Conservation (phyloP, 2,888 invertebrate species). For the Allacma fusca region DNA sequence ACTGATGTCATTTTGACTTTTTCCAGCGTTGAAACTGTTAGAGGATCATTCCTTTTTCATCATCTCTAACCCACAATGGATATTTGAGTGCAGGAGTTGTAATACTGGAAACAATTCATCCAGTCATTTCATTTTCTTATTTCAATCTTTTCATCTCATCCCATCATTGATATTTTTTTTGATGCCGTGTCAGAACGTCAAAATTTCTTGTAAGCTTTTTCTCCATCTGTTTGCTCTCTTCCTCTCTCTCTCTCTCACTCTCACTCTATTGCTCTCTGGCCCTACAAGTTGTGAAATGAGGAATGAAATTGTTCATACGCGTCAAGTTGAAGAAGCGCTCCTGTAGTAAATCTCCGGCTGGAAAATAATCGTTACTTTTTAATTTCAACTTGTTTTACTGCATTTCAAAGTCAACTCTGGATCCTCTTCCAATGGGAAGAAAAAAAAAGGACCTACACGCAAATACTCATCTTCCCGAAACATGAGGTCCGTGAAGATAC, state of each 20-base stretch:
- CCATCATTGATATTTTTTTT: conserved; percentile 38
- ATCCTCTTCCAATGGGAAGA: neutral
- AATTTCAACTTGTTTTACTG: conserved; percentile 44
- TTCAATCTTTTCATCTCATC: conserved; percentile 32
- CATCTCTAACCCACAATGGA: too few species aligned
- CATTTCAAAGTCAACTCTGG: conserved; percentile 38
- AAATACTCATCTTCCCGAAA: too few species aligned
- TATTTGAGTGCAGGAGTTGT: too few species aligned
- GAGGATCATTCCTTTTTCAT: too few species aligned
- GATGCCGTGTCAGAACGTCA: conserved; percentile 37
- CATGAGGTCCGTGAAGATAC: too few species aligned
- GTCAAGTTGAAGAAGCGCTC: conserved; percentile 2
- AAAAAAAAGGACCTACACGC: too few species aligned
- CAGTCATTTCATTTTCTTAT: conserved; percentile 5
- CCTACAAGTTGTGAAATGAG: neutral
- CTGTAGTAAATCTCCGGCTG: conserved; percentile 6
- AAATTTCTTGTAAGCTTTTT: conserved; percentile 21
- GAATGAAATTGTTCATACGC: neutral
- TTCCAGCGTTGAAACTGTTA: too few species aligned
- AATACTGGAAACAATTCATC: neutral
- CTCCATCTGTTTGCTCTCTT: neutral
- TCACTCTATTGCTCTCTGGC: neutral
- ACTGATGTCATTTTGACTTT: too few species aligned
- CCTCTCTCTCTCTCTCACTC: neutral
- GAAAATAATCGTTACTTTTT: conserved; percentile 42